phyloP scores from a whole-genome alignment of 2,888 invertebrate genomes.

The Volucella bombylans region DNA sequence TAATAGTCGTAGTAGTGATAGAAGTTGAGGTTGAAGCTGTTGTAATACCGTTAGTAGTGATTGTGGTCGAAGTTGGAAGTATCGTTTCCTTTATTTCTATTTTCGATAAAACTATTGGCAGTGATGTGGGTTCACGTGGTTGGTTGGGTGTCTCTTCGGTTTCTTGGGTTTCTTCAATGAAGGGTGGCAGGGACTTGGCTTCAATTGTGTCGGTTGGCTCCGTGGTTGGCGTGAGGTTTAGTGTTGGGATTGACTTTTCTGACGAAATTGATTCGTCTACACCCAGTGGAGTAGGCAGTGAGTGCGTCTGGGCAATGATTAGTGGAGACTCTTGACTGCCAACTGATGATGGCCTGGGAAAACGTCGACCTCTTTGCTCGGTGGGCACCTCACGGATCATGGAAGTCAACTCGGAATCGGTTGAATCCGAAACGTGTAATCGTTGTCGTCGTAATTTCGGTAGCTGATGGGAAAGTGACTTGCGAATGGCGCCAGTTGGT shows the following conservation, averaged over 20 bases:
- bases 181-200: slow-evolving; percentile 52
- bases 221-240: not conserved
- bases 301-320: slow-evolving; percentile 45
- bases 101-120: slow-evolving; percentile 4
- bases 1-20: slow-evolving; percentile 42
- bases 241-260: slow-evolving; percentile 1
- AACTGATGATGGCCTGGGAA: slow-evolving; percentile 76
- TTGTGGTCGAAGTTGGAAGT: slow-evolving; percentile 44
- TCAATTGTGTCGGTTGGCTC: slow-evolving; percentile 18
- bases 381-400: slow-evolving; percentile 76
- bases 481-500: slow-evolving; percentile 75
- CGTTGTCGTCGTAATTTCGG: slow-evolving; percentile 67
- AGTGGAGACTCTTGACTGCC: slow-evolving; percentile 47
- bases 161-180: slow-evolving; percentile 46
- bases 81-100: no score
- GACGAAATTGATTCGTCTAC: slow-evolving; percentile 21
- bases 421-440: slow-evolving; percentile 59
- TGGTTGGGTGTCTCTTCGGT: slow-evolving; percentile 34
- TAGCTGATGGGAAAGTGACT: slow-evolving; percentile 71
- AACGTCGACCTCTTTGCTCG: slow-evolving; percentile 79
- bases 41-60: slow-evolving; percentile 17
- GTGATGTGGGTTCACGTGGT: slow-evolving; percentile 41
- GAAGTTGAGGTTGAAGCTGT: slow-evolving; percentile 63
- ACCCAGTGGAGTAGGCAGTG: slow-evolving; percentile 57
- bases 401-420: slow-evolving; percentile 76